Evolutionary conservation across 1,140 invertebrate species (phyloP), one percentile per base, ranked within the genome.

Genomic region (Drosophila sp.): DNA sequence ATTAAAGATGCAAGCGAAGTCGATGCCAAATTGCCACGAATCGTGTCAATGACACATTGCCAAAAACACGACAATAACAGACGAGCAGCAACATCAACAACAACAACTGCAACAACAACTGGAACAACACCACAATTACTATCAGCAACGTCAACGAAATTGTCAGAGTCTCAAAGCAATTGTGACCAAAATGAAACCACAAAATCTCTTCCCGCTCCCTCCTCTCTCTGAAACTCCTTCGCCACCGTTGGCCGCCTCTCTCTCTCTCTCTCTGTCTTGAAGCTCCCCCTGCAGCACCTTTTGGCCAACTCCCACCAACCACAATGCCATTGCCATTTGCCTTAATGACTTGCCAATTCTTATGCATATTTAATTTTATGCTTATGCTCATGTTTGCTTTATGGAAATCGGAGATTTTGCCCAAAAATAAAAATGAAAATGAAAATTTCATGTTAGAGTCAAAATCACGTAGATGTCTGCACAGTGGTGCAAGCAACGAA

Each of bases 301-400:
- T 13, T 13, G 7, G 41, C 46, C 18, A 63, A 36, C 34, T 45
- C 18, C 16, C 9, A 9, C 1, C 57, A 36, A 14, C 38, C 50
- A 61, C 53, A 84, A 66, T 80, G 76, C 65, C 78, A 73, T 76
- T 72, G 72, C 50, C 69, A 59, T 59, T 80, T 65, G 63, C 32
- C 69, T 81, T 66, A 69, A 75, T 82, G 80, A 77, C 79, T 76
- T 67, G 80, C 67, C 67, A 62, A 89, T 87, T 87, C 76, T 72
- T 76, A 57, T 79, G 82, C 76, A 82, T 89, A 82, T 89, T 73
- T 82, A 89, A 89, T 82, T 87, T 87, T 76, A 87, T 86, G 82
- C 72, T 87, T 81, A 89, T 86, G 78, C 82, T 78, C 75, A 81
- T 82, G 82, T 87, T 87, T 87, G 64, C 83, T 78, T 82, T 87